phyloP scores from a whole-genome alignment of 1,140 invertebrate genomes.

The Musca vetustissima region DNA sequence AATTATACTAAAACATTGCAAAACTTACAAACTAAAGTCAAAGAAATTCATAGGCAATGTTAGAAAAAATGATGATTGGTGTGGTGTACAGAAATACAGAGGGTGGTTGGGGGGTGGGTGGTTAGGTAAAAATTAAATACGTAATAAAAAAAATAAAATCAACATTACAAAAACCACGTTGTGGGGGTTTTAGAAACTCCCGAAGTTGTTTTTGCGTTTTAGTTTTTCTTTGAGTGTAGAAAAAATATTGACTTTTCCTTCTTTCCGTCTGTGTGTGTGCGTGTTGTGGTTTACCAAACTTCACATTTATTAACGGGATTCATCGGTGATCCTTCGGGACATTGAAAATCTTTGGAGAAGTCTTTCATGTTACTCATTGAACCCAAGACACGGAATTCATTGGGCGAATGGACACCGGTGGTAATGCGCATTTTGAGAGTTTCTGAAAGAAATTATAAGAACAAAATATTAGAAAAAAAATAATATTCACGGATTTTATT shows the following conservation, averaged over 20 bases:
- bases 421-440: conserved; percentile 72
- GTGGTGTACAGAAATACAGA: too few species aligned
- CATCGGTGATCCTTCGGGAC: conserved; percentile 78
- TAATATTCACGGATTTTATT: too few species aligned
- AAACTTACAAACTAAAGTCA: too few species aligned
- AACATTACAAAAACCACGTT: too few species aligned
- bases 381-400: conserved; percentile 81
- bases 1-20: too few species aligned
- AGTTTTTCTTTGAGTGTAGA: neutral
- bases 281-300: conserved; percentile 67
- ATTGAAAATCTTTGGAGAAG: conserved; percentile 86
- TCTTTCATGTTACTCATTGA: conserved; percentile 87
- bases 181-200: too few species aligned
- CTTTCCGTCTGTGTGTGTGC: neutral
- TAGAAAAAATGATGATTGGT: too few species aligned
- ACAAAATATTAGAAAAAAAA: neutral
- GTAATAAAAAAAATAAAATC: too few species aligned
- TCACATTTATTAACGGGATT: conserved; percentile 86
- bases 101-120: too few species aligned
- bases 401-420: conserved; percentile 77
- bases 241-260: neutral
- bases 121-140: too few species aligned
- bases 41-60: too few species aligned
- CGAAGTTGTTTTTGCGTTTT: too few species aligned
- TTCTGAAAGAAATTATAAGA: conserved; percentile 64